Evolutionary conservation across 2,113 vertebrate genomes (phyloP).

Genomic region (Peucedramus taeniatus): DNA sequence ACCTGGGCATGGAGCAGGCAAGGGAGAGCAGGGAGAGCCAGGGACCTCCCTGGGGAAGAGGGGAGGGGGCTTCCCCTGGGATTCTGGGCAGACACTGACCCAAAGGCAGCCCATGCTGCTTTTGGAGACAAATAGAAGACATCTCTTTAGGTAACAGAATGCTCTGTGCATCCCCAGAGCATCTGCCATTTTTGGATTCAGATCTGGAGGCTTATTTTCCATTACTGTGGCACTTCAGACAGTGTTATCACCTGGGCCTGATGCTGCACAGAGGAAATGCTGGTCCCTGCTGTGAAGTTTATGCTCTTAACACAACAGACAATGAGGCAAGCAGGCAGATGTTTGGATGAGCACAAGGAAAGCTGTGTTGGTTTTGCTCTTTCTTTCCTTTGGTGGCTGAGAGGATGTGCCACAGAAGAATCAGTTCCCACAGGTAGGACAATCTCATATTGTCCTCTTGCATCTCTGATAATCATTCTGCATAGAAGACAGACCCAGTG

Average conservation of each 20-base stretch:
- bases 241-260: neutral
- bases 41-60: neutral
- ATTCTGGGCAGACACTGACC: neutral
- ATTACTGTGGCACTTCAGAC: neutral
- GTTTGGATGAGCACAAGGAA: neutral
- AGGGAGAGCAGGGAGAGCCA: neutral
- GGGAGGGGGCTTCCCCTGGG: neutral
- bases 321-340: neutral
- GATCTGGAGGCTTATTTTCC: neutral
- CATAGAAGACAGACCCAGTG: neutral
- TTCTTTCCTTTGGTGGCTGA: neutral
- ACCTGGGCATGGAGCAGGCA: neutral
- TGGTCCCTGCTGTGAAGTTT: neutral
- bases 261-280: neutral
- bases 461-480: neutral
- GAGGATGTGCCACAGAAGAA: neutral
- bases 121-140: neutral
- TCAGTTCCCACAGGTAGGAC: neutral
- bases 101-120: neutral
- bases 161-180: neutral
- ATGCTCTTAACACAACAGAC: neutral
- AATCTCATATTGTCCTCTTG: neutral
- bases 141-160: neutral
- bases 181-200: neutral
- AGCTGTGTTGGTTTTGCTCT: neutral